Evolutionary conservation across 2,888 invertebrate genomes (phyloP), one percentile per base, ranked within the genome.

Genomic region (Megastigmus dorsalis): DNA sequence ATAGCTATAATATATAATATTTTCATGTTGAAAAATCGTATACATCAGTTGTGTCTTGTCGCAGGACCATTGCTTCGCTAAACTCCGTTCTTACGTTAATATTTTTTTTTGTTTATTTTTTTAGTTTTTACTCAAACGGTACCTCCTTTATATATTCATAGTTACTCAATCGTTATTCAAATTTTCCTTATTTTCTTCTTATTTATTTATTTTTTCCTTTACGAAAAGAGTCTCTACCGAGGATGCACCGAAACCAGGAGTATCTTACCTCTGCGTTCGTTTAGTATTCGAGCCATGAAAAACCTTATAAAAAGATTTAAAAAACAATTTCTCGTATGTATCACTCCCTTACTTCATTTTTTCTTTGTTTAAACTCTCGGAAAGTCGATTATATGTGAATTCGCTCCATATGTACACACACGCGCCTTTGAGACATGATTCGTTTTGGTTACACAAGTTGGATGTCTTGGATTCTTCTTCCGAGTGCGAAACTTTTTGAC

Each of bases 11-110:
- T 87, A 87, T 88, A 87, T 85, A 83, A 85, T 85, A 86, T 87
- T 87, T 87, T 82, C 85, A 85, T 86, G 86, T 89, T 89, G 88
- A 88, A 89, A 89, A 89, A 89, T 89, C 89, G 89, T 89, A 89
- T 89, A 89, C 89, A 88, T 89, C 88, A 88, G 87, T 80, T 80
- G 79, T 88, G 88, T 88, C 86, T 87, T 85, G 87, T 88, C 85
- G 85, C 87, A 86, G 84, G 86, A 85, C 85, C 85, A 85, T 86
- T 85, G 85, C 84, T 86, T 86, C 83, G 80, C 79, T 82, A 81
- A 81, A 79, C 77, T 80, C 78, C 75, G 66, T 48, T 77, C 74
- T 78, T 60, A 72, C 55, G 69, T 60, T 75, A 77, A 70, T 78
- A 75, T 66, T 67, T 62, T 43, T 45, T 52, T 28, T 38, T 43